phyloP scores from a whole-genome alignment of 2,113 vertebrate species.

The Parus major region DNA sequence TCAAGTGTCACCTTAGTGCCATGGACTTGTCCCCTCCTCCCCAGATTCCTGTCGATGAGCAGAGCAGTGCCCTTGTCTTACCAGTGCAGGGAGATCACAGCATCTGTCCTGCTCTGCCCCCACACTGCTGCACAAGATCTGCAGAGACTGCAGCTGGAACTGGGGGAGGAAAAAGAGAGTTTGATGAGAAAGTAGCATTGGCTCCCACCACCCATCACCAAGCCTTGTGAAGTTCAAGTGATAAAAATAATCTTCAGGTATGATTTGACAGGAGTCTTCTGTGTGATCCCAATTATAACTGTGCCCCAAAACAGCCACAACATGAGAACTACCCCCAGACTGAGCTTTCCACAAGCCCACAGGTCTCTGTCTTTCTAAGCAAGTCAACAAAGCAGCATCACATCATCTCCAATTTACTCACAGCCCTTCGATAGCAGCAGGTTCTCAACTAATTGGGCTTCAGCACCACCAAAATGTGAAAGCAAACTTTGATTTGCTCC shows the following conservation, averaged over 20 bases:
- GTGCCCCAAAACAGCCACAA: neutral
- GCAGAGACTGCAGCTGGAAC: slow-evolving; percentile 93
- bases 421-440: neutral
- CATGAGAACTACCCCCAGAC: neutral
- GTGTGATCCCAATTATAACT: neutral
- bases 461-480: neutral
- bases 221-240: neutral
- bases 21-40: neutral
- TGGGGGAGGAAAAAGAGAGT: neutral
- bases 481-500: neutral
- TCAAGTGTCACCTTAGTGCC: neutral
- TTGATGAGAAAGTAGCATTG: neutral
- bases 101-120: slow-evolving; percentile 86
- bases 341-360: neutral
- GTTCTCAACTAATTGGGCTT: neutral
- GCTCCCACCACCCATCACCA: neutral
- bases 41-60: neutral
- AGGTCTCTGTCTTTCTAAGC: neutral
- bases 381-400: neutral
- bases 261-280: neutral
- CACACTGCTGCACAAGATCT: slow-evolving; percentile 82
- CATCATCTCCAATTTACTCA: neutral
- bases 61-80: slow-evolving; percentile 50
- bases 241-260: neutral
- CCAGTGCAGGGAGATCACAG: slow-evolving; percentile 88